Evolutionary conservation across 2,888 invertebrate species (phyloP).

Genomic region (Pseudococcus viburni): DNA sequence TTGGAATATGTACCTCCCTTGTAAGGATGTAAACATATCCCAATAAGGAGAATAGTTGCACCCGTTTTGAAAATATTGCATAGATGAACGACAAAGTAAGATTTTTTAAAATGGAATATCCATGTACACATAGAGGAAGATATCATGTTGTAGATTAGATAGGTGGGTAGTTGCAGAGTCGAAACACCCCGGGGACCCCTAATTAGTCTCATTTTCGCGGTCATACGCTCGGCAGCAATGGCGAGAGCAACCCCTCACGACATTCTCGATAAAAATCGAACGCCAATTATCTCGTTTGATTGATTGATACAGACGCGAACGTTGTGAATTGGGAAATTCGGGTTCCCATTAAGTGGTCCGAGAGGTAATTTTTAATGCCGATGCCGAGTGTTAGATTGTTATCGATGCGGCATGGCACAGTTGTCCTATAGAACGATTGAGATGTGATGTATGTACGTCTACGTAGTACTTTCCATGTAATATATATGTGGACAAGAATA

Average conservation of each 20-base stretch:
- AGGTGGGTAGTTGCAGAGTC: neutral
- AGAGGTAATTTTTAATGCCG: neutral
- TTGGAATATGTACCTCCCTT: too few relatives aligned
- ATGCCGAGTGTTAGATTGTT: neutral
- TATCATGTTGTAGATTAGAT: too few relatives aligned
- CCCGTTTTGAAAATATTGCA: too few relatives aligned
- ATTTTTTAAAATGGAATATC: too few relatives aligned
- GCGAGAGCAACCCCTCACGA: neutral
- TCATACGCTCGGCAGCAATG: neutral
- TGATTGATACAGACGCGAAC: neutral
- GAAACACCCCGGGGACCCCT: neutral
- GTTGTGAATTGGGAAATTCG: conserved; percentile 1
- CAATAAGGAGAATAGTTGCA: too few relatives aligned
- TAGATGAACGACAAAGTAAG: neutral
- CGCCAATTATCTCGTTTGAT: conserved; percentile 15
- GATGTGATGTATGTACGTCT: neutral
- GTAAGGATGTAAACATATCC: too few relatives aligned
- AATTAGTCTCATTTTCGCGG: neutral
- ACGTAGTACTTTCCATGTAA: too few relatives aligned
- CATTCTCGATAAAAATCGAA: neutral
- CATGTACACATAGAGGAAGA: too few relatives aligned
- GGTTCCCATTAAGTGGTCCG: neutral
- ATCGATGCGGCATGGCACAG: neutral
- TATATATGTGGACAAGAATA: too few relatives aligned
- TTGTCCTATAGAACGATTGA: neutral